Conservation (phyloP, 2,113 vertebrate genomes). For the Alaudala cheleensis region DNA sequence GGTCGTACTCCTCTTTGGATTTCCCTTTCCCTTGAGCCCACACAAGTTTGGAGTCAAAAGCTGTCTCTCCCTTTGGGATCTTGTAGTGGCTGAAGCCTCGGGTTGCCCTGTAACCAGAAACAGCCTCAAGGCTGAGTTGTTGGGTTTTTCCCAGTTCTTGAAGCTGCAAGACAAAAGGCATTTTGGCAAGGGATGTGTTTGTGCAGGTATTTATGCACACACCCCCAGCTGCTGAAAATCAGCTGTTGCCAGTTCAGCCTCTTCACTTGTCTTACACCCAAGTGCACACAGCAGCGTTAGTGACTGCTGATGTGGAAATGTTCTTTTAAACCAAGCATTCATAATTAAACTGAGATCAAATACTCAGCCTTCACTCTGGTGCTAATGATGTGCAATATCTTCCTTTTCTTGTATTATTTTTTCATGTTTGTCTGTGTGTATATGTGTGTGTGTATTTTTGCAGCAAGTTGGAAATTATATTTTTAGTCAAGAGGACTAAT, state of each 20-base stretch:
- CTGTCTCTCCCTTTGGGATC: neutral
- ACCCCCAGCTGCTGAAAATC: neutral
- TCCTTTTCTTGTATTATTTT: constrained; percentile 56
- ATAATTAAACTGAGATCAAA: constrained; percentile 76
- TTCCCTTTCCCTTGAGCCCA: neutral
- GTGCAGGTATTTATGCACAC: neutral
- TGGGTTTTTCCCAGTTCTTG: neutral
- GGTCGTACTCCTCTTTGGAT: neutral
- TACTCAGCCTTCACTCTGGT: constrained; percentile 46
- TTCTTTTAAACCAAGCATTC: constrained; percentile 67
- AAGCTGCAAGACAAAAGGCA: neutral
- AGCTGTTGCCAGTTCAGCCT: neutral
- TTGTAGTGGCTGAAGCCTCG: neutral
- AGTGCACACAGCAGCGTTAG: neutral
- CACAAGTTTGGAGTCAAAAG: neutral
- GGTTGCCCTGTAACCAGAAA: neutral
- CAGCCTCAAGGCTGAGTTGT: neutral
- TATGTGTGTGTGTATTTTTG: constrained; percentile 47
- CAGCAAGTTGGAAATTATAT: constrained; percentile 74
- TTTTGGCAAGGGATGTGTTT: neutral
- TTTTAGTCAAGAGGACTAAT: constrained; percentile 77
- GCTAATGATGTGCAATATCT: constrained; percentile 69
- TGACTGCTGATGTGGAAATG: constrained; percentile 67
- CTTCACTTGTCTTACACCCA: neutral
- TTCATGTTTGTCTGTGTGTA: constrained; percentile 47